Percentiles rank a stretch among this genome's conserved stretches.
phyloP scores from a whole-genome alignment of 2,797 vertebrate species.

The Limosa lapponica region DNA sequence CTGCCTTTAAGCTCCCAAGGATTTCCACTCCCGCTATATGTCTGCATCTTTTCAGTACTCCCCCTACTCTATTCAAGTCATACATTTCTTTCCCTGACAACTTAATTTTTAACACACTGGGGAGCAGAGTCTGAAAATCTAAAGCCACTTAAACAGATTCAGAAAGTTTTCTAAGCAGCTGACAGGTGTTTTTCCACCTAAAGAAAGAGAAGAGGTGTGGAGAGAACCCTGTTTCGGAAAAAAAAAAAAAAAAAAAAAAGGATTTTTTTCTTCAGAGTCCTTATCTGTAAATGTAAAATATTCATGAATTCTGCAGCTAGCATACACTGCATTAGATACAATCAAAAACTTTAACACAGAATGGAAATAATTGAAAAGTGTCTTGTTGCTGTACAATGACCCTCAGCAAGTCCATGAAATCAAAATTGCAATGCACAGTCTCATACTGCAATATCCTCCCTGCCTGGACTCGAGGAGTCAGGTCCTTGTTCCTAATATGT shows the following conservation, averaged over 20 bases:
- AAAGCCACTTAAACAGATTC: conserved; percentile 38
- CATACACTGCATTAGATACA: background rate
- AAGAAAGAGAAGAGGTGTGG: background rate
- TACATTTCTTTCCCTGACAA: conserved; percentile 47
- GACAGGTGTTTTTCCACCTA: background rate
- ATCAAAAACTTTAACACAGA: conserved; percentile 32
- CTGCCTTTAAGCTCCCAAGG: background rate
- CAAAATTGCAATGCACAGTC: background rate
- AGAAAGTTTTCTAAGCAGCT: conserved; percentile 46
- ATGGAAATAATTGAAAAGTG: conserved; percentile 36
- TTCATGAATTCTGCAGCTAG: conserved; percentile 30
- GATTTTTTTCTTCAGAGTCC: background rate
- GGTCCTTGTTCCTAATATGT: background rate
- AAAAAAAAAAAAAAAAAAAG: background rate
- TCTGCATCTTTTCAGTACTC: conserved; percentile 20
- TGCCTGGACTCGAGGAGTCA: background rate
- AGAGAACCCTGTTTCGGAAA: background rate
- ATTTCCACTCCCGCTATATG: background rate
- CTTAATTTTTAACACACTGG: conserved; percentile 57
- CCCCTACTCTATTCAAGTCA: background rate
- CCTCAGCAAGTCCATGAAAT: conserved; percentile 31
- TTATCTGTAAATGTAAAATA: conserved; percentile 32
- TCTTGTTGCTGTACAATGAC: background rate
- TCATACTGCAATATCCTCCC: background rate
- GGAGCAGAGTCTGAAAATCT: conserved; percentile 24